phyloP scores from a whole-genome alignment of 2,888 invertebrate genomes.

The Erebia ligea region DNA sequence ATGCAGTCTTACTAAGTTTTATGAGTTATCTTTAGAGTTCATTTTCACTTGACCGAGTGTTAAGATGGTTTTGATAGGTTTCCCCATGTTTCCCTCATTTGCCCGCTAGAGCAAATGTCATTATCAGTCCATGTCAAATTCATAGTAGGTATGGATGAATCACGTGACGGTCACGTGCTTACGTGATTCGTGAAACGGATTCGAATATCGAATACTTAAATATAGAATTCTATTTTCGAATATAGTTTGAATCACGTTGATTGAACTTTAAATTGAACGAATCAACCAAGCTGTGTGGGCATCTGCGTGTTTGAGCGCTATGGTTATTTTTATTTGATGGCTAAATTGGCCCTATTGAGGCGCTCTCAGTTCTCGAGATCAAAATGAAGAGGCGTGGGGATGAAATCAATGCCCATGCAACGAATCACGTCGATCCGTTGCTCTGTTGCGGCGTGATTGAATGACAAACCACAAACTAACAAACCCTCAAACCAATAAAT shows the following conservation, averaged over 20 bases:
- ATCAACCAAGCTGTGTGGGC: neutral
- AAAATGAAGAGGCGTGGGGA: no score
- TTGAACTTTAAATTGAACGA: neutral
- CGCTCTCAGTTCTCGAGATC: no score
- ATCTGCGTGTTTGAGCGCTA: neutral
- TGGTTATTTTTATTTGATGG: neutral
- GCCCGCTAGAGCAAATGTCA: conserved; percentile 37
- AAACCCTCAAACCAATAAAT: no score
- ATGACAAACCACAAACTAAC: no score
- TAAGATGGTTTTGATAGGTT: conserved; percentile 7
- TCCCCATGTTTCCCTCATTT: conserved; percentile 24
- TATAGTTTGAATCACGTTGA: neutral
- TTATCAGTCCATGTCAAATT: conserved; percentile 43
- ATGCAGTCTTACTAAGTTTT: conserved; percentile 15
- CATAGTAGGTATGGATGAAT: conserved; percentile 30
- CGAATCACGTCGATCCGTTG: no score
- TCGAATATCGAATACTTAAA: conserved; percentile 11
- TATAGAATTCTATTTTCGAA: conserved; percentile 14
- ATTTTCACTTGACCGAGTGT: conserved; percentile 13
- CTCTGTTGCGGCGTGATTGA: no score
- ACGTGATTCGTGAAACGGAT: neutral
- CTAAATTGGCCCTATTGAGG: no score
- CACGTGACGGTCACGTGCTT: conserved; percentile 41
- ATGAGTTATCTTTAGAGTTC: conserved; percentile 11
- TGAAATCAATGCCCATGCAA: no score